phyloP scores from a whole-genome alignment of 2,797 vertebrate genomes.

The Austrolebias charrua region DNA sequence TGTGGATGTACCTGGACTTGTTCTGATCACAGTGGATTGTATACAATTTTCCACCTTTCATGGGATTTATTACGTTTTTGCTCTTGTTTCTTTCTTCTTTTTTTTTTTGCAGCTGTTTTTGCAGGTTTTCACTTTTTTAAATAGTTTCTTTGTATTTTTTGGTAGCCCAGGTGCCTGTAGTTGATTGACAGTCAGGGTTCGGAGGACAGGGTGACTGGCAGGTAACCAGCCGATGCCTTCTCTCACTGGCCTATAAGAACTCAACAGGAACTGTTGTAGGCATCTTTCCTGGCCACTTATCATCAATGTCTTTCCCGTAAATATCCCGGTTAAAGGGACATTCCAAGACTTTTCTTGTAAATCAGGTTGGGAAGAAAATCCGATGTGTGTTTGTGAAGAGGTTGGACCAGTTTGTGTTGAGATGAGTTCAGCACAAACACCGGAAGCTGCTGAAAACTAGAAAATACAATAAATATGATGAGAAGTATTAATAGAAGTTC shows the following conservation, averaged over 20 bases:
- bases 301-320: conserved; percentile 1
- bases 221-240: conserved; percentile 60
- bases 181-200: conserved; percentile 69
- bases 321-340: conserved; percentile 11
- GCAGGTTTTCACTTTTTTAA: conserved; percentile 11
- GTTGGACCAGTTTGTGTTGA: no score
- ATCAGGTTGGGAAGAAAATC: no score
- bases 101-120: conserved; percentile 32
- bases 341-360: neutral
- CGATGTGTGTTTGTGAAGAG: no score
- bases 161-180: conserved; percentile 64
- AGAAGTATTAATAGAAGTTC: no score
- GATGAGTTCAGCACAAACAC: conserved; percentile 17
- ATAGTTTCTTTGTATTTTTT: conserved; percentile 25
- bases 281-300: conserved; percentile 5
- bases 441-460: conserved; percentile 5
- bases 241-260: conserved; percentile 41
- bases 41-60: conserved; percentile 29
- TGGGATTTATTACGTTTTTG: conserved; percentile 26
- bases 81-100: conserved; percentile 28
- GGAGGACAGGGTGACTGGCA: conserved; percentile 62
- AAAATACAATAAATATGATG: neutral
- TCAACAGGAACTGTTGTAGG: conserved; percentile 32
- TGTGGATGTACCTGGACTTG: conserved; percentile 54
- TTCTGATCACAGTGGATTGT: conserved; percentile 46